Percentiles rank a stretch among this genome's conserved stretches.
These are phyloP conservation scores for Adelges cooleyi DNA, from an alignment of 1,140 invertebrate genomes.

Conservation along the genomic window DNA sequence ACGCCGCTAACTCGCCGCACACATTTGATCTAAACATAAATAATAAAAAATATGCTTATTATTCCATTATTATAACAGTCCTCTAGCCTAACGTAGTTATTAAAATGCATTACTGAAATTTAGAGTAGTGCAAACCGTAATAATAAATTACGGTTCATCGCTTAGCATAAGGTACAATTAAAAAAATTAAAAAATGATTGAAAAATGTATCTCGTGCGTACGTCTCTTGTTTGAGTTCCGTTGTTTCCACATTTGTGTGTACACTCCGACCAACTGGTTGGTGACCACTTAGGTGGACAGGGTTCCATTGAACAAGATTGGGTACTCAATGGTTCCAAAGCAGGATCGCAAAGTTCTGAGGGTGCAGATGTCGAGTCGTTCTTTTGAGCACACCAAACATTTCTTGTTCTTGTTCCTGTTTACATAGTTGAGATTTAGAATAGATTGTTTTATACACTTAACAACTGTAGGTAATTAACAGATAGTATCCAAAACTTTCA, in stretches of 20 bases:
- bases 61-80: too few species aligned
- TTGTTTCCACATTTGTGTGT: slow-evolving; percentile 66
- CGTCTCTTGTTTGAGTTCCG: slow-evolving; percentile 52
- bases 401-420: slow-evolving; percentile 62
- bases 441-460: too few species aligned
- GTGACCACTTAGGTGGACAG: slow-evolving; percentile 73
- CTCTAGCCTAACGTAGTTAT: too few species aligned
- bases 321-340: slow-evolving; percentile 51
- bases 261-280: slow-evolving; percentile 71
- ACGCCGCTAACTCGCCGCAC: neutral
- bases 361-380: slow-evolving; percentile 52
- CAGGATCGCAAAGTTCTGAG: slow-evolving; percentile 66
- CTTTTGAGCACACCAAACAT: slow-evolving; percentile 57
- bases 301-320: slow-evolving; percentile 61
- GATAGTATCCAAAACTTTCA: too few species aligned
- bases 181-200: neutral
- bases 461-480: too few species aligned
- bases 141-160: too few species aligned
- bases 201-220: slow-evolving; percentile 41
- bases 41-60: too few species aligned
- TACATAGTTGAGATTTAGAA: too few species aligned
- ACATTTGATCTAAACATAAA: neutral
- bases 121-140: too few species aligned
- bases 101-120: too few species aligned
- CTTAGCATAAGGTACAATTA: too few species aligned